Evolutionary conservation across 2,113 vertebrate species (phyloP).

Genomic region (Alouatta palliata): DNA sequence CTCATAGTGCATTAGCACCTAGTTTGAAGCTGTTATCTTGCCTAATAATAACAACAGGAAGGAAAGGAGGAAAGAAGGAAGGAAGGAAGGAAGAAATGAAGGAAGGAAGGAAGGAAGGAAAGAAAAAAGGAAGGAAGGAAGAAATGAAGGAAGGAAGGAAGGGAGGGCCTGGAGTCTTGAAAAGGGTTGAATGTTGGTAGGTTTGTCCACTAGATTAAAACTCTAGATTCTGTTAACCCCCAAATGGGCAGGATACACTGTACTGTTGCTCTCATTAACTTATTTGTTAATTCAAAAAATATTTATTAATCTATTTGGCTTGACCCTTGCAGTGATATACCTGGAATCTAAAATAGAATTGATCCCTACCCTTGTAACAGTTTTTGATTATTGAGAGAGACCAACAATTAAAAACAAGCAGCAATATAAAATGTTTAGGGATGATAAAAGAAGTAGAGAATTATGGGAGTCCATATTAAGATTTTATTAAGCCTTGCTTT

Average conservation of each 20-base stretch:
- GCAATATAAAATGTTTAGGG: not conserved
- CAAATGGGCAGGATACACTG: not conserved
- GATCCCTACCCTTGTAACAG: not conserved
- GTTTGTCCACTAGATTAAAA: not conserved
- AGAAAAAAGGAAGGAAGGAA: not conserved
- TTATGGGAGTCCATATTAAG: not conserved
- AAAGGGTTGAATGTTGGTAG: not conserved
- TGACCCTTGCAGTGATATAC: not conserved
- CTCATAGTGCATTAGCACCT: not conserved
- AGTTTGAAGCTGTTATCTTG: not conserved
- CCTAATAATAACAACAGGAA: not conserved
- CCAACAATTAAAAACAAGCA: not conserved
- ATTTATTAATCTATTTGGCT: not conserved
- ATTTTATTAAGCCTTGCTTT: not conserved
- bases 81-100: too few species aligned
- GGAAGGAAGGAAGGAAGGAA: not conserved
- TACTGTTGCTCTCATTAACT: not conserved
- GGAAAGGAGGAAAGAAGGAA: not conserved
- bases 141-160: accelerated
- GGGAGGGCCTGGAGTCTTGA: not conserved
- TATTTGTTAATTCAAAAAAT: slow-evolving; percentile 16
- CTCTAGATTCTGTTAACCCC: not conserved
- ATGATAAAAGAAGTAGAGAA: not conserved
- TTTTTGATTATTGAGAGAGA: not conserved
- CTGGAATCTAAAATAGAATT: not conserved